Base-by-base conservation (phyloP, 2,113 vertebrate genomes). In the Psittacula cyanocephala region DNA sequence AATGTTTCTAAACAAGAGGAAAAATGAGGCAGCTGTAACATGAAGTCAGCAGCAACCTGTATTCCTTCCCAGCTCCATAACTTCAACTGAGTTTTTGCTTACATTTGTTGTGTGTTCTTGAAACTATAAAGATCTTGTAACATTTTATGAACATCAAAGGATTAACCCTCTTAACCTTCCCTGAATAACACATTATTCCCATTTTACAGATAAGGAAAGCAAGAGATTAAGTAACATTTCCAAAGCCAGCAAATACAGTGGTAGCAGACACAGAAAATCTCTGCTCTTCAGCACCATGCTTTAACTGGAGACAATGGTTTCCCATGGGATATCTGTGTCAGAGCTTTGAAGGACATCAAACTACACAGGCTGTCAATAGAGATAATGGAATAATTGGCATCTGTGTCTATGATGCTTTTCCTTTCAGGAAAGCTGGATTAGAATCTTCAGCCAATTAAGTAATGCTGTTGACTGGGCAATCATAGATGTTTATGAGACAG, bases 381-480 rank as follows among this genome's bases (percentile, higher is more conserved):
- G 93, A 95, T 96, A 97, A 96, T 96, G 86, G 91, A 96, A 93
- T 95, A 97, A 95, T 93, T 94, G 88, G 90, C 93, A 94, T 92
- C 76, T 81, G 57, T 87, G 86, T 81, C 76, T 82, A 84, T 3
- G 49, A 90, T 76, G 70, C 39, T 93, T 91, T 91, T 92, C 72
- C 92, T 92, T 96, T 96, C 88, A 89, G 74, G 37, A 81, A 95
- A 90, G 80, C 82, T 83, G 86, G 92, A 95, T 96, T 96, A 95
- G 64, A 70, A 92, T 90, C 93, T 96, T 95, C 93, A 96, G 86
- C 72, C 92, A 96, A 86, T 96, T 96, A 97, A 96, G 80, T 86
- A 75, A 94, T 49, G 55, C 82, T 78, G 86, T 86, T 94, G 92
- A 93, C 90, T 90, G 79, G 82, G 35, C 60, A 92, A 88, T 94